These are phyloP conservation scores for Ruditapes philippinarum DNA, from an alignment of 1,140 invertebrate species.

Conservation along the genomic window DNA sequence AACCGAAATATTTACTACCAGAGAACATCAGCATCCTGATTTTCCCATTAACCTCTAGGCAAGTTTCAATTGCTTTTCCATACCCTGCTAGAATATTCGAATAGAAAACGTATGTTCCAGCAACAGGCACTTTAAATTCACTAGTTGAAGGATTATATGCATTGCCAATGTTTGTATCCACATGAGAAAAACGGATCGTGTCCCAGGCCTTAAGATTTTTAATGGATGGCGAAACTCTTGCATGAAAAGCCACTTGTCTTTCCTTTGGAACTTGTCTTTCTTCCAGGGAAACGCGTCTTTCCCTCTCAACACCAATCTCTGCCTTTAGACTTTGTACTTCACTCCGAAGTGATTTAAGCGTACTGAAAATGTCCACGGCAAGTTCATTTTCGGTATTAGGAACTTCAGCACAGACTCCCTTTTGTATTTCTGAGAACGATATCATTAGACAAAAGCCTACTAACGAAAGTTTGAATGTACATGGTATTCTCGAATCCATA, in stretches of 20 bases:
- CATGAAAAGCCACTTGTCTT: conserved; percentile 28
- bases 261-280: no score
- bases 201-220: background rate
- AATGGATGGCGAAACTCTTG: background rate
- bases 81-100: background rate
- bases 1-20: background rate
- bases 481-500: no score
- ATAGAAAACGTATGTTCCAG: conserved; percentile 3
- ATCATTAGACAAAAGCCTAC: no score
- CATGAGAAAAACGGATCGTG: background rate
- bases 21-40: background rate
- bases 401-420: no score
- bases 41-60: background rate
- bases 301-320: no score
- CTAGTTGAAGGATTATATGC: background rate
- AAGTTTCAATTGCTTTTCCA: background rate
- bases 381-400: no score
- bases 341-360: no score
- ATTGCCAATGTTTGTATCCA: conserved; percentile 1
- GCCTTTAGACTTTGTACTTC: no score
- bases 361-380: no score
- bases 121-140: background rate
- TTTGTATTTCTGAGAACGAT: no score
- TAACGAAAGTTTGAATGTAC: no score
- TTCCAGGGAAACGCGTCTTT: no score